These are phyloP conservation scores for Sarcophaga caerulescens DNA, from an alignment of 2,888 invertebrate genomes.

Conservation along the genomic window DNA sequence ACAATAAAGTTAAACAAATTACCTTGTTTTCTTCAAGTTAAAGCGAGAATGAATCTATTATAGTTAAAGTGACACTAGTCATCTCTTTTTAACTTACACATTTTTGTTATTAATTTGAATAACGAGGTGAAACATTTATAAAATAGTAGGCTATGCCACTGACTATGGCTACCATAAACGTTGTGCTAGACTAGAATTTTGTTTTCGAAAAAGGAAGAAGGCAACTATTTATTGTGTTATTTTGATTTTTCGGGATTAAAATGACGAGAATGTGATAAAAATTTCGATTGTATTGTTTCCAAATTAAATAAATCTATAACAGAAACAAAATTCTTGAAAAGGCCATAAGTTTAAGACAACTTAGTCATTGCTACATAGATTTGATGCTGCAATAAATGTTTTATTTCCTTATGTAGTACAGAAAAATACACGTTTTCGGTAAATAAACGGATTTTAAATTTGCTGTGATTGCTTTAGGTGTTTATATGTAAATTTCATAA, in stretches of 20 bases:
- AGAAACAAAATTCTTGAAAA: constrained; percentile 23
- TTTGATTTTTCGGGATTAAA: constrained; percentile 40
- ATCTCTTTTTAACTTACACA: constrained; percentile 3
- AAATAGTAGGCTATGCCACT: constrained; percentile 48
- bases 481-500: too few species aligned
- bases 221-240: constrained; percentile 27
- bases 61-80: too few species aligned
- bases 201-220: constrained; percentile 20
- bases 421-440: background rate
- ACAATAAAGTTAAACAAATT: too few species aligned
- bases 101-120: constrained; percentile 4
- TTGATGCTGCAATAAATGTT: constrained; percentile 23
- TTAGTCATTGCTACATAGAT: constrained; percentile 34
- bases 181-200: constrained; percentile 51
- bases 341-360: constrained; percentile 11
- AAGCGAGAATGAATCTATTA: too few species aligned
- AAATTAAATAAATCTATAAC: constrained; percentile 8
- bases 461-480: background rate
- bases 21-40: too few species aligned
- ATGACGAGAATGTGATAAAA: constrained; percentile 49
- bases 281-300: constrained; percentile 20
- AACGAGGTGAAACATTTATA: constrained; percentile 38
- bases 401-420: background rate
- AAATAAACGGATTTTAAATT: background rate
- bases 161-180: constrained; percentile 54